Conservation (phyloP, 2,888 invertebrate genomes). For the Drosophila ezoana region DNA sequence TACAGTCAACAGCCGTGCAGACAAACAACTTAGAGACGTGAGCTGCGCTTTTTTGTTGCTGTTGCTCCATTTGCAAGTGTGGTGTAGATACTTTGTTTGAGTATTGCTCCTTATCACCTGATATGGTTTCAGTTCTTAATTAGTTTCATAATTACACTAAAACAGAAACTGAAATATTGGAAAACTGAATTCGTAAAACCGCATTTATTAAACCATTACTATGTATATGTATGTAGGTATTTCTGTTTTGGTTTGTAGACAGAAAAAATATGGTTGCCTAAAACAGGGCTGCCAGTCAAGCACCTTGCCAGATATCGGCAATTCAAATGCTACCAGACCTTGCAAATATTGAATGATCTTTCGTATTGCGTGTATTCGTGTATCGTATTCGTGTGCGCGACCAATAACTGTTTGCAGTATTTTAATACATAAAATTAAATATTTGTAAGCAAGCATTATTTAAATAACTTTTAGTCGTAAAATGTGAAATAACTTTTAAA, state of each 20-base stretch:
- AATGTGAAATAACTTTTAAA: neutral
- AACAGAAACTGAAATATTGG: slow-evolving; percentile 44
- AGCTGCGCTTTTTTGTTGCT: slow-evolving; percentile 72
- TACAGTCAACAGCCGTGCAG: slow-evolving; percentile 93
- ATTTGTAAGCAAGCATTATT: too few species aligned
- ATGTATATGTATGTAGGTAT: slow-evolving; percentile 31
- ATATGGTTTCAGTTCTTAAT: slow-evolving; percentile 39
- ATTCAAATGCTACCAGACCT: slow-evolving; percentile 7
- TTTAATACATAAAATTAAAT: too few species aligned
- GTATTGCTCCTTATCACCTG: slow-evolving; percentile 41
- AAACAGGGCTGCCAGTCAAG: slow-evolving; percentile 46
- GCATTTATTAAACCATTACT: slow-evolving; percentile 54
- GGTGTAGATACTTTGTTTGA: slow-evolving; percentile 39
- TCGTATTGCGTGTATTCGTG: too few species aligned
- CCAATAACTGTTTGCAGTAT: too few species aligned
- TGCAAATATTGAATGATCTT: neutral
- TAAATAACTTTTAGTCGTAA: too few species aligned
- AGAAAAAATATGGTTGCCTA: slow-evolving; percentile 71
- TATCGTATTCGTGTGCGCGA: too few species aligned
- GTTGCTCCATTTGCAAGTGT: slow-evolving; percentile 81
- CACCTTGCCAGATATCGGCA: slow-evolving; percentile 26
- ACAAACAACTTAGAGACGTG: slow-evolving; percentile 90
- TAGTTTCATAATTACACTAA: slow-evolving; percentile 54
- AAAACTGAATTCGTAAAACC: slow-evolving; percentile 33
- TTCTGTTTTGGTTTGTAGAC: slow-evolving; percentile 67